These are phyloP conservation scores for Arvicanthis niloticus DNA, from an alignment of 2,113 vertebrate species.

Conservation along the genomic window DNA sequence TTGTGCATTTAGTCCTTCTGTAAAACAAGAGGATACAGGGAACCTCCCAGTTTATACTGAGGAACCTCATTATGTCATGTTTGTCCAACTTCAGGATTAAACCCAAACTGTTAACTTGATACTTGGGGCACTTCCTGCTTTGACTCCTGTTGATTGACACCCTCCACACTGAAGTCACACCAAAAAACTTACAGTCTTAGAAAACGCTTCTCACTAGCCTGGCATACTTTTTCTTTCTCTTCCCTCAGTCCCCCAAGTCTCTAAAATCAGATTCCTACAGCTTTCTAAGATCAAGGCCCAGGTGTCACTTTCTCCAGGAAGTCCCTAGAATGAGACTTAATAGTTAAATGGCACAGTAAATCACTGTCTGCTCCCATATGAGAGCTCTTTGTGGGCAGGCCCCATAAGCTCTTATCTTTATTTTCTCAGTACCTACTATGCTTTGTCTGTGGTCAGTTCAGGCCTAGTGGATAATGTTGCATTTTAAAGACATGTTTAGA, in stretches of 20 bases:
- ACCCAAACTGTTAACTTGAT: conserved; percentile 1
- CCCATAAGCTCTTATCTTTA: not conserved
- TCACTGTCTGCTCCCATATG: not conserved
- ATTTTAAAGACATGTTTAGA: conserved; percentile 37
- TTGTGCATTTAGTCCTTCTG: not conserved
- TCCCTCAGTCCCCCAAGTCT: not conserved
- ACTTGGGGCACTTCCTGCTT: not conserved
- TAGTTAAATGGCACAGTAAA: not conserved
- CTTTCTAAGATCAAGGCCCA: conserved; percentile 6
- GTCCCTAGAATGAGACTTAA: conserved; percentile 1
- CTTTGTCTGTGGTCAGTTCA: not conserved
- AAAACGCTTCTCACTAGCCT: not conserved
- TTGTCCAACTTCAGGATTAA: not conserved
- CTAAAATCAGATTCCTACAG: conserved; percentile 12
- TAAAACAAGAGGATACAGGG: not conserved
- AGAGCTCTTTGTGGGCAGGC: not conserved
- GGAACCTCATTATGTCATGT: not conserved
- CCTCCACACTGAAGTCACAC: not conserved
- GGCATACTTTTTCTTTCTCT: not conserved
- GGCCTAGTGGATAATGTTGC: conserved; percentile 18
- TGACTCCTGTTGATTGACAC: not conserved
- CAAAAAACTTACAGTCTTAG: not conserved
- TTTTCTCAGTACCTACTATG: not conserved
- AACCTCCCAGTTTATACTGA: not conserved
- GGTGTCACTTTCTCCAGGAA: not conserved